Conservation (phyloP, 2,113 vertebrate genomes). For the Nerophis ophidion region DNA sequence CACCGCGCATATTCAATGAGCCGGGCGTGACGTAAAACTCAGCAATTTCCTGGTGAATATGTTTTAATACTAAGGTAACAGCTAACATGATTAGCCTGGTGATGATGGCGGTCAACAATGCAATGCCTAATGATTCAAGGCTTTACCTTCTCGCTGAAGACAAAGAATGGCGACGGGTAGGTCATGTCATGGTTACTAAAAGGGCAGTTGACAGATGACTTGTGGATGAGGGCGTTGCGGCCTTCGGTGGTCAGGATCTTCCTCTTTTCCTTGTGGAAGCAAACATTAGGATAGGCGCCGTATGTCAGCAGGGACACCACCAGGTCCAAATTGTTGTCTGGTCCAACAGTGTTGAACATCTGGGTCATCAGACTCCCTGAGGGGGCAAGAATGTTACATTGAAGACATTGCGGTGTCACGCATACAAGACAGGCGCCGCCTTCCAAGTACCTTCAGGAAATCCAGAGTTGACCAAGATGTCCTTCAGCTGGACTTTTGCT, state of each 20-base stretch:
- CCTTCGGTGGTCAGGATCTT: constrained; percentile 95
- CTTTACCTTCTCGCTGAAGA: constrained; percentile 91
- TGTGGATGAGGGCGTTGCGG: constrained; percentile 93
- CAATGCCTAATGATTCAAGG: not conserved
- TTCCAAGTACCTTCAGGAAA: constrained; percentile 86
- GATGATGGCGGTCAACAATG: too few relatives aligned
- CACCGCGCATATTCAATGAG: too few relatives aligned
- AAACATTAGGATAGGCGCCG: constrained; percentile 92
- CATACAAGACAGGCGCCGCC: not conserved
- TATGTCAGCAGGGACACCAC: constrained; percentile 91
- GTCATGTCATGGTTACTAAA: constrained; percentile 90
- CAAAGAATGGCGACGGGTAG: constrained; percentile 91
- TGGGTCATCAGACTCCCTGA: constrained; percentile 88
- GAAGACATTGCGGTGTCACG: too few relatives aligned
- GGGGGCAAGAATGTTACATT: not conserved
- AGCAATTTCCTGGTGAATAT: too few relatives aligned
- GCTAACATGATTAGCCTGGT: too few relatives aligned
- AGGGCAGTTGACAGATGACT: constrained; percentile 94
- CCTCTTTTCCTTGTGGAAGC: constrained; percentile 96
- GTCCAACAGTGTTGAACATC: constrained; percentile 83
- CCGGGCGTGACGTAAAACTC: too few relatives aligned
- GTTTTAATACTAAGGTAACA: not conserved
- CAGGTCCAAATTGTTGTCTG: constrained; percentile 92
- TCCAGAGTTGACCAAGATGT: constrained; percentile 85
- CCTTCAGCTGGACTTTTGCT: constrained; percentile 96